A percentile compares a stretch with the other conserved stretches of the same genome.
Evolutionary conservation across 2,113 vertebrate species (phyloP).

Genomic region (Myxocyprinus asiaticus): DNA sequence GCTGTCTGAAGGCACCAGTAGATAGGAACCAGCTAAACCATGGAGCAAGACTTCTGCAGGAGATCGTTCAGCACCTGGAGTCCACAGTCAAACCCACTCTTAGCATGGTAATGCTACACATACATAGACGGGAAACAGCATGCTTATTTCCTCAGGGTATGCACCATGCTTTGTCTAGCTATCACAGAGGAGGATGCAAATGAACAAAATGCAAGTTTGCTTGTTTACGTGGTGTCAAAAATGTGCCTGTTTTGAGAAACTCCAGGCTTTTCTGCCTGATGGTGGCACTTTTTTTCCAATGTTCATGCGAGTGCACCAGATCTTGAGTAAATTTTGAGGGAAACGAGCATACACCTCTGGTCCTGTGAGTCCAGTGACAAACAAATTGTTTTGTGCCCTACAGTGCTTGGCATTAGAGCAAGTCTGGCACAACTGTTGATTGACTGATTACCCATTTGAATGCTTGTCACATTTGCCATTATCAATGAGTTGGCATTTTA

Average conservation of each 20-base stretch:
- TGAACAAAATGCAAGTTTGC: too few relatives aligned
- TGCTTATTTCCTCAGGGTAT: neutral
- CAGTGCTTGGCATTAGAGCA: too few relatives aligned
- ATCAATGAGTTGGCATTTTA: neutral
- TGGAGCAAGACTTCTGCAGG: constrained; percentile 85
- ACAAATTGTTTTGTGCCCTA: too few relatives aligned
- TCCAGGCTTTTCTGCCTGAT: too few relatives aligned
- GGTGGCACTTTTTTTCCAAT: too few relatives aligned
- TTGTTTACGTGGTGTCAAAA: too few relatives aligned
- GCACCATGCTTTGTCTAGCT: neutral
- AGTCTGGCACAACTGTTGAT: neutral
- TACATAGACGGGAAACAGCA: neutral
- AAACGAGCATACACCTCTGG: too few relatives aligned
- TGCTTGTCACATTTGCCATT: neutral
- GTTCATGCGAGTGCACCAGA: too few relatives aligned
- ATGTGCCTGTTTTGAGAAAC: too few relatives aligned
- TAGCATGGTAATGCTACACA: constrained; percentile 69
- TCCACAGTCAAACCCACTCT: constrained; percentile 75
- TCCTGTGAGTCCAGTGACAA: too few relatives aligned
- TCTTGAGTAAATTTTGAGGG: neutral
- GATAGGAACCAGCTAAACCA: constrained; percentile 88
- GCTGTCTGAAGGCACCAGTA: constrained; percentile 88
- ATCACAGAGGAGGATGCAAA: too few relatives aligned
- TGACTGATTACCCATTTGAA: neutral
- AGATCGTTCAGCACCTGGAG: constrained; percentile 90